Evolutionary conservation across 2,888 invertebrate species (phyloP), one percentile per base, ranked within the genome.

Genomic region (Meliscaeva auricollis): DNA sequence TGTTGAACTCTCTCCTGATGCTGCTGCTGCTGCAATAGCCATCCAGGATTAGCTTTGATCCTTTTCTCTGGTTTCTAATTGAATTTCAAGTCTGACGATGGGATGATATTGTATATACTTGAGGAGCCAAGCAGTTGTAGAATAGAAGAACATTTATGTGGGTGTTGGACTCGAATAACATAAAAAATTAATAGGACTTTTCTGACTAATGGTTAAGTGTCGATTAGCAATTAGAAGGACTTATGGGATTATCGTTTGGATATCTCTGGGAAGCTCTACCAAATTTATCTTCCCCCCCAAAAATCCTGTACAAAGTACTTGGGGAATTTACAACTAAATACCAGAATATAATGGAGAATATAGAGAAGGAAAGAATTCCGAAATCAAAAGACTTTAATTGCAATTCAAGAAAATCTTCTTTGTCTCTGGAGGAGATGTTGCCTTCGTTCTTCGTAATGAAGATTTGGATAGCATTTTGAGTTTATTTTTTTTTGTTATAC

Each of bases 201-300:
- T 50, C 76, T 73, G 64, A 77, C 85, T 85, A 85, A 81, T 85
- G 58, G 85, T 48, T 73, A 85, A 85, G 85, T 85, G 85, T 76
- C 81, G 81, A 85, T 85, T 85, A 85, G 76, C 81, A 85, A 85
- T 85, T 85, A 85, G 76, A 73, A 30, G 68, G 85, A 69, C 60
- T 85, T 85, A 85, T 72, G 41, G 62, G 81, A 73, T 85, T 76
- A 73, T 78, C 60, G 46, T 64, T 74, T 41, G 52, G 41, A 58
- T 62, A 32, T 32, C 62, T 73, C 22, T 44, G 50, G 11, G 48
- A 20, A 1, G 46, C 62, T 30, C 1, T 46, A 8, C 6, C 22
- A 44, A 46, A 64, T 32, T 26, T 46, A 62, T 62, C 17, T 46
- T 38, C 35, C 1, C 17, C 20, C 0, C 11, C 13, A 0, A 20